These are phyloP conservation scores for Plectus sambesii DNA, from an alignment of 1,140 invertebrate genomes.

Conservation along the genomic window DNA sequence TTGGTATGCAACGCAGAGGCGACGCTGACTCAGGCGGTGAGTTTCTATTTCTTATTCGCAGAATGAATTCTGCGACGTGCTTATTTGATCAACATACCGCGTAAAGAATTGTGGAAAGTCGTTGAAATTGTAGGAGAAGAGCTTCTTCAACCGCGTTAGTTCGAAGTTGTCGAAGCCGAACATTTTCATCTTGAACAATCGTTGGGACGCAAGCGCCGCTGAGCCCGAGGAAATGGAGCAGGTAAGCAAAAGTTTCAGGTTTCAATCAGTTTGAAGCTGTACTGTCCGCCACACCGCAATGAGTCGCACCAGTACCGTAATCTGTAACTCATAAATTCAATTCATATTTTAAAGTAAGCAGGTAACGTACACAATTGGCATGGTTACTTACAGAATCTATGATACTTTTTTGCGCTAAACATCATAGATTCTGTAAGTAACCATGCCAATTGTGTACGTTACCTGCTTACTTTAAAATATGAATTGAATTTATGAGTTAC, in stretches of 20 bases:
- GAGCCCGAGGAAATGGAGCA: slow-evolving; percentile 86
- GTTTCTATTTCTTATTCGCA: slow-evolving; percentile 32
- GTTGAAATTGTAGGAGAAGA: slow-evolving; percentile 68
- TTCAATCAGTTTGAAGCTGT: slow-evolving; percentile 61
- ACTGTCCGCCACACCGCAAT: too few species aligned
- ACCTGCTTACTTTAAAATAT: too few species aligned
- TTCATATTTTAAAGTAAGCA: too few species aligned
- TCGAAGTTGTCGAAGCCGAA: slow-evolving; percentile 91
- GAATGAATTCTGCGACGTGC: slow-evolving; percentile 1
- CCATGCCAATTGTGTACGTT: too few species aligned
- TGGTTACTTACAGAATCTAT: too few species aligned
- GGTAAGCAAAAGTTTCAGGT: slow-evolving; percentile 55
- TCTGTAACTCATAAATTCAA: too few species aligned
- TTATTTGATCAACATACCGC: slow-evolving; percentile 9
- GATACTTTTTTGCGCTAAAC: slow-evolving; percentile 98
- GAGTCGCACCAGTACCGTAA: too few species aligned
- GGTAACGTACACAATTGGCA: too few species aligned
- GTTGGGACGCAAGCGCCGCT: slow-evolving; percentile 93
- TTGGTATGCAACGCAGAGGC: slow-evolving; percentile 95
- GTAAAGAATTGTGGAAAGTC: slow-evolving; percentile 22
- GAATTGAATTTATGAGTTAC: too few species aligned
- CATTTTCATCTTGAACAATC: slow-evolving; percentile 95
- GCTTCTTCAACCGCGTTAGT: slow-evolving; percentile 98
- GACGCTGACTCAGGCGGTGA: slow-evolving; percentile 81
- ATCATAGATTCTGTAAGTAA: too few species aligned